phyloP scores from a whole-genome alignment of 2,888 invertebrate species.

The Diarsia brunnea region DNA sequence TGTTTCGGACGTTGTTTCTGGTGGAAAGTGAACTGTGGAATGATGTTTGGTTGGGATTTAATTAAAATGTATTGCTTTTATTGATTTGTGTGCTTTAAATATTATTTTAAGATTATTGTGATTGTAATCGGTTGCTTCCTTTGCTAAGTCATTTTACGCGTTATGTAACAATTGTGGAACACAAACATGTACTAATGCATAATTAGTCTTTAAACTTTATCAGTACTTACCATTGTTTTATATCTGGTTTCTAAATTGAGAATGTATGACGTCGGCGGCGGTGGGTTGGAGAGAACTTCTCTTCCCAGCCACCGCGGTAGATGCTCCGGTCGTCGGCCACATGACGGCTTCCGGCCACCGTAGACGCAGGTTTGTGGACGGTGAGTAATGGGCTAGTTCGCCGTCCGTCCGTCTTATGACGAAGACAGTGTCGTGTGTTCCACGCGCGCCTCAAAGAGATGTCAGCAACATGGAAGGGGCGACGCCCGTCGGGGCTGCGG shows the following conservation, averaged over 20 bases:
- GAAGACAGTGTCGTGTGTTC: too few relatives aligned
- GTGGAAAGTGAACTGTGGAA: slow-evolving; percentile 2
- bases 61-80: neutral
- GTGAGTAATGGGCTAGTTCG: too few relatives aligned
- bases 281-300: too few relatives aligned
- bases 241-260: neutral
- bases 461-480: too few relatives aligned
- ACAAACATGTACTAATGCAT: neutral
- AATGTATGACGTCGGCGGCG: too few relatives aligned
- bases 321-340: too few relatives aligned
- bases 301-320: too few relatives aligned
- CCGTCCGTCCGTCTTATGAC: too few relatives aligned
- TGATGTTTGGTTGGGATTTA: slow-evolving; percentile 15
- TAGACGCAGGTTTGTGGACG: too few relatives aligned
- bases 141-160: neutral
- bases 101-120: neutral
- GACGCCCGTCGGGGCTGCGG: too few relatives aligned
- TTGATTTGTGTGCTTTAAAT: neutral
- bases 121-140: neutral
- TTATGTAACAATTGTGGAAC: neutral
- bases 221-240: neutral
- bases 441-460: too few relatives aligned
- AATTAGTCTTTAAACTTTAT: neutral
- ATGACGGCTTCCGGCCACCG: too few relatives aligned
- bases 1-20: slow-evolving; percentile 22